Evolutionary conservation across 2,113 vertebrate genomes (phyloP).

Genomic region (Callithrix jacchus): DNA sequence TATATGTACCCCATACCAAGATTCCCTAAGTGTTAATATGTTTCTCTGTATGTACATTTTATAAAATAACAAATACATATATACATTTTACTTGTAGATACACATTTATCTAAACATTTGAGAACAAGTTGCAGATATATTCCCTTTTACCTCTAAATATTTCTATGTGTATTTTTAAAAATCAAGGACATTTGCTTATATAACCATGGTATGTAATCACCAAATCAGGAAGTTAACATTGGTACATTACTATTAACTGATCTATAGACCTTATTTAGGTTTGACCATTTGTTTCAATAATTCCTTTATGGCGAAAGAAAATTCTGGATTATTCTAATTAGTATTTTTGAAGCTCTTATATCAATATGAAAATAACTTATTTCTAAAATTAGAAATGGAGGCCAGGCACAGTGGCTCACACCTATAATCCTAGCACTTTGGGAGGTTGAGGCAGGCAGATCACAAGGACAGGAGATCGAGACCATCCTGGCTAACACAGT

Average conservation of each 20-base stretch:
- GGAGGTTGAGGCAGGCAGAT: no score
- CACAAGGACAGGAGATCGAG: no score
- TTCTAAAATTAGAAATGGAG: constrained; percentile 15
- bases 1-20: background rate
- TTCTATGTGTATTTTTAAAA: background rate
- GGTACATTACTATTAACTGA: background rate
- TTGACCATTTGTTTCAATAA: background rate
- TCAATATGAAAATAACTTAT: background rate
- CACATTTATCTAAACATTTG: background rate
- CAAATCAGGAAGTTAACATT: background rate
- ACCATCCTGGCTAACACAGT: no score
- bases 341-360: background rate
- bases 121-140: background rate
- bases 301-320: constrained; percentile 23
- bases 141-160: background rate
- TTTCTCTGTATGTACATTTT: constrained; percentile 15
- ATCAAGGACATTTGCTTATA: background rate
- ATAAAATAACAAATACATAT: constrained; percentile 18
- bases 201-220: background rate
- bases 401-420: no score
- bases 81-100: background rate
- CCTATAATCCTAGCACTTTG: no score
- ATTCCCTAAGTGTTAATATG: background rate
- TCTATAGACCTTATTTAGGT: background rate
- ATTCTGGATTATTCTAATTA: background rate